Conservation (phyloP, 2,113 vertebrate genomes). For the Salminus brasiliensis region DNA sequence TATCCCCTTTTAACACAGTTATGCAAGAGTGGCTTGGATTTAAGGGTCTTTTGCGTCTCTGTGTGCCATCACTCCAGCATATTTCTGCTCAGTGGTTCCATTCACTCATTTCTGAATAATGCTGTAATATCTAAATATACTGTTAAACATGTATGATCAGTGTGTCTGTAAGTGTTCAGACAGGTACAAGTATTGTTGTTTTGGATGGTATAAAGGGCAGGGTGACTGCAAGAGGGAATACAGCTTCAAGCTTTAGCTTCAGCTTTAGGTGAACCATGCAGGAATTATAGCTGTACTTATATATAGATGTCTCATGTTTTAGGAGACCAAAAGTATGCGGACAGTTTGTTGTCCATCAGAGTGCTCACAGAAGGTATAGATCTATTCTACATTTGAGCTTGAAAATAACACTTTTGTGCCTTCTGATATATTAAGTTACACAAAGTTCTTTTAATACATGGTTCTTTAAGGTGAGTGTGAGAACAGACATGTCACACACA, state of each 20-base stretch:
- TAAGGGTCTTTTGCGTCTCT: neutral
- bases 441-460: too few species aligned
- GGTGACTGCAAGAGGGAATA: neutral
- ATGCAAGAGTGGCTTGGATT: neutral
- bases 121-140: neutral
- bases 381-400: too few species aligned
- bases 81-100: neutral
- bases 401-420: too few species aligned
- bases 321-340: neutral
- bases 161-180: too few species aligned
- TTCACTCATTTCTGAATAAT: neutral
- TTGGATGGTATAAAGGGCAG: too few species aligned
- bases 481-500: too few species aligned
- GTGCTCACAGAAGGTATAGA: too few species aligned
- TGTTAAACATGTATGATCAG: too few species aligned
- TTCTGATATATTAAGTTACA: too few species aligned
- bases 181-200: too few species aligned
- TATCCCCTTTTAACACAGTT: conserved; percentile 1
- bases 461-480: too few species aligned
- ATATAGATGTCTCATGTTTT: neutral
- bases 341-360: neutral
- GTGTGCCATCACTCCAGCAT: neutral
- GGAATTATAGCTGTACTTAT: neutral
- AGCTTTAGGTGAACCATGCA: neutral
- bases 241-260: neutral